Conservation (phyloP, 2,888 invertebrate species). For the Oasisia sp. region DNA sequence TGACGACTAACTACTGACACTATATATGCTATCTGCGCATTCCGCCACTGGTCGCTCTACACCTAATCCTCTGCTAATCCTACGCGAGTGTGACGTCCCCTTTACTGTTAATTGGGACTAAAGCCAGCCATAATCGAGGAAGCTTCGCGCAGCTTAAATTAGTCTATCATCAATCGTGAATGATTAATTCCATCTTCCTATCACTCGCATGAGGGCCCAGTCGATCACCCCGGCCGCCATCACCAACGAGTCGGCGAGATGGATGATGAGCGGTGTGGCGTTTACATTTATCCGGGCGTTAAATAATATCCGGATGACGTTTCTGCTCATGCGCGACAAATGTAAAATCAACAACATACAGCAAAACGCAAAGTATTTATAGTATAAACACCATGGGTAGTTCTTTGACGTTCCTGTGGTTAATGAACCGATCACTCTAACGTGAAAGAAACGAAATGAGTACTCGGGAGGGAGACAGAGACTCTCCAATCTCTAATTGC, state of each 20-base stretch:
- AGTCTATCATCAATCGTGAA: neutral
- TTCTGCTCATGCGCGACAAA: too few species aligned
- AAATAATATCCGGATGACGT: too few species aligned
- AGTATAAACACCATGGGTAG: too few species aligned
- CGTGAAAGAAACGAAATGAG: too few species aligned
- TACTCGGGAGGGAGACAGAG: too few species aligned
- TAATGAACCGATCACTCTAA: too few species aligned
- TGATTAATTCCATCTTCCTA: neutral
- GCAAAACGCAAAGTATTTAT: too few species aligned
- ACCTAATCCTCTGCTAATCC: neutral
- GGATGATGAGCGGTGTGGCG: neutral
- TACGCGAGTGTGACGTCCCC: neutral
- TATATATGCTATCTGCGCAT: neutral
- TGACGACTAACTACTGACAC: neutral
- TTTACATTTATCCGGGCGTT: too few species aligned
- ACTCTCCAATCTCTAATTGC: too few species aligned
- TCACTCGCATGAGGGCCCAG: neutral
- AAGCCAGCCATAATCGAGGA: neutral
- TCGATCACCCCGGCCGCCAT: neutral
- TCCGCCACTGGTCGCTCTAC: neutral
- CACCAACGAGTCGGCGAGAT: neutral
- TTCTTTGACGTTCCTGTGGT: too few species aligned
- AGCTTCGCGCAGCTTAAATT: neutral
- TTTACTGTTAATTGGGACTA: neutral
- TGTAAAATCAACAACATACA: too few species aligned